Conservation (phyloP, 2,113 vertebrate species). For the Larimichthys polyactis region DNA sequence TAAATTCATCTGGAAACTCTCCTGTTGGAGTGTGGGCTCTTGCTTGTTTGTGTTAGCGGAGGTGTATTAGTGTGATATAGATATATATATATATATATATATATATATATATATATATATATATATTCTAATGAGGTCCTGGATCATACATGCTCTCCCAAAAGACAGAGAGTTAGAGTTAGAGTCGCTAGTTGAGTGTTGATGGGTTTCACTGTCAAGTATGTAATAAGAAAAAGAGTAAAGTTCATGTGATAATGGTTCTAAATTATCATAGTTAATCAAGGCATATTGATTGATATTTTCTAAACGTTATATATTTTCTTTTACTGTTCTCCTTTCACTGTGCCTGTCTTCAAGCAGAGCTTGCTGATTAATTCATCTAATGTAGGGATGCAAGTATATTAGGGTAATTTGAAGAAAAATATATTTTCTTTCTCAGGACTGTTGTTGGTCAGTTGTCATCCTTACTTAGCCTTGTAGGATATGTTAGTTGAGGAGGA, state of each 20-base stretch:
- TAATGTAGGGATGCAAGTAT: not conserved
- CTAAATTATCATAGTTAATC: not conserved
- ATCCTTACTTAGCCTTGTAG: not conserved
- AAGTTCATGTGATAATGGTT: slow-evolving; percentile 2
- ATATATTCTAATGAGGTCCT: slow-evolving; percentile 11
- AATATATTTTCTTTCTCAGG: not conserved
- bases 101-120: not conserved
- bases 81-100: not conserved
- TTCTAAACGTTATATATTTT: not conserved
- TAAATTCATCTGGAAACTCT: too few relatives aligned
- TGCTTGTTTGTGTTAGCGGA: slow-evolving; percentile 3
- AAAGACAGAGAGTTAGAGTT: slow-evolving; percentile 28
- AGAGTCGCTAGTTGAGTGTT: slow-evolving; percentile 29
- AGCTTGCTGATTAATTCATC: not conserved
- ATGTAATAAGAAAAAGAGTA: not conserved
- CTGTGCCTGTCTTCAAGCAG: not conserved
- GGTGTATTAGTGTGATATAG: not conserved
- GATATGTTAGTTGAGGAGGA: not conserved
- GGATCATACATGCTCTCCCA: slow-evolving; percentile 1
- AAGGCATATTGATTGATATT: not conserved
- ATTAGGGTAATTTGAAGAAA: not conserved
- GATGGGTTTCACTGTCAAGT: slow-evolving; percentile 40
- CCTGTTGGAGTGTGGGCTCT: not conserved
- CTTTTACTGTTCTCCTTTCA: not conserved
- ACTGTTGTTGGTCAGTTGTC: not conserved